Evolutionary conservation across 2,797 vertebrate genomes (phyloP).

Genomic region (Alfaro cultratus): DNA sequence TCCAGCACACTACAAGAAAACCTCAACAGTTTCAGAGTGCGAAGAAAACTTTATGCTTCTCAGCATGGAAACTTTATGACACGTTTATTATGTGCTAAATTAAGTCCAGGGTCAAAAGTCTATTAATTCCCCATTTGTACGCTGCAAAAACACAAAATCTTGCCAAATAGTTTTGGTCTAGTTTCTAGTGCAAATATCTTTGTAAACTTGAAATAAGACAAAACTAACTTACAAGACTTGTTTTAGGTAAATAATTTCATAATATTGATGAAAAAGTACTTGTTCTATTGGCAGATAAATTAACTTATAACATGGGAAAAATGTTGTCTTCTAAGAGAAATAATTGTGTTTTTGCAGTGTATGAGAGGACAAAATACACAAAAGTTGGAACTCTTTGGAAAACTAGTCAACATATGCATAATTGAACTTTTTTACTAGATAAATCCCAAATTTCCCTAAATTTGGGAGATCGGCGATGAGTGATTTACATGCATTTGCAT

Average conservation of each 20-base stretch:
- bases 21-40: not conserved
- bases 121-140: too few species aligned
- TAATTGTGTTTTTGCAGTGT: not conserved
- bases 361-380: not conserved
- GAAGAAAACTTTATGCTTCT: not conserved
- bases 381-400: not conserved
- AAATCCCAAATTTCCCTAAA: not conserved
- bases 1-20: not conserved
- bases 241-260: too few species aligned
- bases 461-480: too few species aligned
- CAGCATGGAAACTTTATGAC: not conserved
- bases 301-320: too few species aligned
- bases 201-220: too few species aligned
- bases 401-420: not conserved
- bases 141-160: too few species aligned
- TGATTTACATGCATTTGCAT: not conserved
- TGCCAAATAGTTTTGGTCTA: too few species aligned
- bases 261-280: too few species aligned
- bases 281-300: too few species aligned
- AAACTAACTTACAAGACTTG: too few species aligned
- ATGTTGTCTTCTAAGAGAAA: too few species aligned
- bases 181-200: too few species aligned
- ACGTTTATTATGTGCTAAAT: not conserved
- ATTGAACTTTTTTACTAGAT: not conserved
- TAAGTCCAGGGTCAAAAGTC: not conserved